Percentiles rank a stretch among this genome's conserved stretches.
Conservation (phyloP, 2,797 vertebrate genomes). For the Vipera latastei region DNA sequence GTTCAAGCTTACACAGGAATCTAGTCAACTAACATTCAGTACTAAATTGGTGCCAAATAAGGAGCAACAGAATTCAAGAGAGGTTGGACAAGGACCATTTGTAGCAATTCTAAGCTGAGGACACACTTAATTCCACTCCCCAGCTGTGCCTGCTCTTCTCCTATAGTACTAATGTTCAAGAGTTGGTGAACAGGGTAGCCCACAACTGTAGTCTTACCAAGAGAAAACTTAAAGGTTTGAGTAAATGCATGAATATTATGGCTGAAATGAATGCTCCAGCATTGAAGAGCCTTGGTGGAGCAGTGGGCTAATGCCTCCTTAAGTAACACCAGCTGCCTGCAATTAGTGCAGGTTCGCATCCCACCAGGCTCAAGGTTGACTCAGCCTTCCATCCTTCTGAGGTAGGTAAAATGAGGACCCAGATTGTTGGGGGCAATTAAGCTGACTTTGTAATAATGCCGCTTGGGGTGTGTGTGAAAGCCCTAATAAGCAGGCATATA, state of each 20-base stretch:
- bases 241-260: neutral
- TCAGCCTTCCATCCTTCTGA: too few species aligned
- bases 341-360: too few species aligned
- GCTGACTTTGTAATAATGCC: too few species aligned
- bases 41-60: neutral
- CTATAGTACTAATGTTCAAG: neutral
- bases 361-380: too few species aligned
- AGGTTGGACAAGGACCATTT: neutral
- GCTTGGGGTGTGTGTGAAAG: too few species aligned
- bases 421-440: too few species aligned
- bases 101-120: neutral
- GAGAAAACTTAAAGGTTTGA: neutral
- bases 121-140: neutral
- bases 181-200: neutral
- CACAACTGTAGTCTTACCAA: neutral
- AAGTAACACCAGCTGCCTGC: too few species aligned
- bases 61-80: neutral
- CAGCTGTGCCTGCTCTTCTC: neutral
- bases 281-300: too few species aligned
- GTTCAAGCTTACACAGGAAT: neutral
- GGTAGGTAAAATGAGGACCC: too few species aligned
- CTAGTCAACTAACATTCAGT: neutral
- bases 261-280: neutral
- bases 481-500: too few species aligned
- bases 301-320: too few species aligned